Conservation (phyloP, 2,113 vertebrate species). For the Amblyornis subalaris region DNA sequence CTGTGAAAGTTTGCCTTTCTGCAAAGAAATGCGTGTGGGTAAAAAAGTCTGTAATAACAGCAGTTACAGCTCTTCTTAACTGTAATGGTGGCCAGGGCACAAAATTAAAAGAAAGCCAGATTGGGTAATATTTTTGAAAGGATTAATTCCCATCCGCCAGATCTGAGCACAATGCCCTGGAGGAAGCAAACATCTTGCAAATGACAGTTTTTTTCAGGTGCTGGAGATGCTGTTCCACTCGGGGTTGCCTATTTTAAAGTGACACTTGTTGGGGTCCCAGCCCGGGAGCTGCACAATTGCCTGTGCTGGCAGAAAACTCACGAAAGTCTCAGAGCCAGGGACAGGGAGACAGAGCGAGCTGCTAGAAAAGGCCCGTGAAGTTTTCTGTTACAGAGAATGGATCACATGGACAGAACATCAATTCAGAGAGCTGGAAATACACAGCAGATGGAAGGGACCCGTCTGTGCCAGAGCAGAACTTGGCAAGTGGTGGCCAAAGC, state of each 20-base stretch:
- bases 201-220: not conserved
- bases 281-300: not conserved
- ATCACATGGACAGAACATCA: not conserved
- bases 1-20: not conserved
- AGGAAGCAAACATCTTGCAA: not conserved
- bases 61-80: not conserved
- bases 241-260: not conserved
- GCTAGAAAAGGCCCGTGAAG: not conserved
- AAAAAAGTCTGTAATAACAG: not conserved
- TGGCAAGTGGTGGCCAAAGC: not conserved
- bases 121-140: not conserved
- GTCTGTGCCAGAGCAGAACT: conserved; percentile 32
- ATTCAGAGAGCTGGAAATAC: conserved; percentile 13
- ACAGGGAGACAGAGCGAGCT: not conserved
- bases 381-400: not conserved
- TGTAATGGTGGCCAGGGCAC: not conserved
- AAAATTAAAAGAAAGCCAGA: not conserved
- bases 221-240: not conserved
- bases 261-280: not conserved
- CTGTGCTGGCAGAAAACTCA: not conserved
- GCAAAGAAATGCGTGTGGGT: not conserved
- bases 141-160: not conserved
- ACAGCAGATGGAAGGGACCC: conserved; percentile 20
- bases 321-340: not conserved
- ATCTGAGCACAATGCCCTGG: not conserved